Evolutionary conservation across 2,888 invertebrate genomes (phyloP), one percentile per base, ranked within the genome.

Genomic region (Mimumesa dahlbomi): DNA sequence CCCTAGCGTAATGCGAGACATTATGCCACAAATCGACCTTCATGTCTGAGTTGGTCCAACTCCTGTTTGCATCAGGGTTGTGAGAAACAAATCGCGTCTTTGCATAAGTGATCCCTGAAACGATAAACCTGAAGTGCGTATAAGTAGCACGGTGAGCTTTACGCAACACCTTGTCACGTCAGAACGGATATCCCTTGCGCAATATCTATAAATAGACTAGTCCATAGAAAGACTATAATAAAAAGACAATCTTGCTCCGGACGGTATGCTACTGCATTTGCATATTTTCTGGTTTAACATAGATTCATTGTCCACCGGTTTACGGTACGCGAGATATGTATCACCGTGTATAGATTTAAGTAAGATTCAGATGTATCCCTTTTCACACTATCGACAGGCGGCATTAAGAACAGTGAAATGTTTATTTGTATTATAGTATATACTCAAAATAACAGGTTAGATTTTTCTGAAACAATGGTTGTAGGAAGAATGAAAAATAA

Each of bases 161-260:
- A 75, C 79, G 77, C 72, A 81, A 81, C 59, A 65, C 54, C 64
- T 40, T 38, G 73, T 65, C 77, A 63, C 43, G 70, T 73, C 73
- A 73, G 68, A 77, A 66, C 69, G 66, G 67, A 66, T 52, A 73
- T 53, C 63, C 58, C 46, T 77, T 73, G 68, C 73, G 78, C 70
- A 82, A 82, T 79, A 68, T 54, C 77, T 73, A 79, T 79, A 81
- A 82, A 82, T 82, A 81, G 77, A 54, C 53, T 50, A 61, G 61
- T 43, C 38, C 50, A 62, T 66, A 69, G 36, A 53, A 21, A 43
- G 58, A 46, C 13, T 11, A 58, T 49, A 54, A 61, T 50, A 65
- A 61, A 43, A 36, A 38, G 53, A 49, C 40, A 36, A 16, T 19
- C 38, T 34, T 53, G 34, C 42, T 22, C 53, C 11, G 16, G 22